These are phyloP conservation scores for Latrodectus hesperus DNA, from an alignment of 2,888 invertebrate species.

Conservation along the genomic window DNA sequence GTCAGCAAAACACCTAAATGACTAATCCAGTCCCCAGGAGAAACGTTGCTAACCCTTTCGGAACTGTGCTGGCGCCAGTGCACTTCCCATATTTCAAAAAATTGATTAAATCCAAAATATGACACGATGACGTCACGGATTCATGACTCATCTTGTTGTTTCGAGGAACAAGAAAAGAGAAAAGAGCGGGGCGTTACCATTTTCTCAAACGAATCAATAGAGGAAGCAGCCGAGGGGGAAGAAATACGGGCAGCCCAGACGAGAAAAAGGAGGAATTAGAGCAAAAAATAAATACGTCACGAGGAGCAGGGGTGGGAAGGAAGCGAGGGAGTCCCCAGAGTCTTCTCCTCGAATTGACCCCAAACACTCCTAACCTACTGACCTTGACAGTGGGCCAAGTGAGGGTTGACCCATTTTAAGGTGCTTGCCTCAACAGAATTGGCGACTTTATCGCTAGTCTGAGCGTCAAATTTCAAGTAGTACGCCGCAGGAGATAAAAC, in stretches of 20 bases:
- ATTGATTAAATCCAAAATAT: no score
- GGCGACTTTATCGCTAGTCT: constrained; percentile 37
- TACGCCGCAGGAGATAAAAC: neutral
- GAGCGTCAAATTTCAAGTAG: neutral
- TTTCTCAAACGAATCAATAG: constrained; percentile 20
- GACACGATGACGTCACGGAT: neutral
- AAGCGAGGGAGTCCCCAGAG: constrained; percentile 12
- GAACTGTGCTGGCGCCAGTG: no score
- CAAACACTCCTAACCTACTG: constrained; percentile 67
- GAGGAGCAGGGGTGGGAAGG: constrained; percentile 7
- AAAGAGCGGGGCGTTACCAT: constrained; percentile 43
- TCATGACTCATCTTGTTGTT: constrained; percentile 36
- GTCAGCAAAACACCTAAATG: no score
- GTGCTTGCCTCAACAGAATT: constrained; percentile 7
- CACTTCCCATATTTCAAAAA: no score
- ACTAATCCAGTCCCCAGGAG: no score
- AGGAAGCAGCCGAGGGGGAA: constrained; percentile 11
- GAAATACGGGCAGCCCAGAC: constrained; percentile 4
- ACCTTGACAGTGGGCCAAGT: constrained; percentile 68
- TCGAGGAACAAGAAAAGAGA: constrained; percentile 8
- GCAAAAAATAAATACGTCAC: constrained; percentile 53
- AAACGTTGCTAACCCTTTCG: no score
- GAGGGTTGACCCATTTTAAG: constrained; percentile 65
- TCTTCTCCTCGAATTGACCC: constrained; percentile 52
- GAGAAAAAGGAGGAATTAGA: constrained; percentile 35